phyloP scores from a whole-genome alignment of 2,113 vertebrate species.

The Solenodon paradoxus region DNA sequence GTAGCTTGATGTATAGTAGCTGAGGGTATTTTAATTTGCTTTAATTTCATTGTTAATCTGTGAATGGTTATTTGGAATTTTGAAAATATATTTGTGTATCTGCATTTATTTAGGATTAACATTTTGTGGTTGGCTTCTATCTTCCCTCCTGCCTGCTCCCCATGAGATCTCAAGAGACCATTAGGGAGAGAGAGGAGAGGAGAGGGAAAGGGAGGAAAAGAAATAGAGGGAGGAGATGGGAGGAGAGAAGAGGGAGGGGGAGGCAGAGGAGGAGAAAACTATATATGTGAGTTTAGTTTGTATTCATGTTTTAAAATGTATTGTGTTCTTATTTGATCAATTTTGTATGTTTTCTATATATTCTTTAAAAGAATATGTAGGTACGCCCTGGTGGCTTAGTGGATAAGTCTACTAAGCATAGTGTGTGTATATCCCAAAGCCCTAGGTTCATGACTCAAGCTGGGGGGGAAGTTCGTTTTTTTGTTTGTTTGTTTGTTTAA shows the following conservation, averaged over 20 bases:
- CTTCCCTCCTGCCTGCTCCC: background rate
- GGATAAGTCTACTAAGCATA: no score
- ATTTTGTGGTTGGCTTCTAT: background rate
- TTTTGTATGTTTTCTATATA: background rate
- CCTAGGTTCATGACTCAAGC: no score
- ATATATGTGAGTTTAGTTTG: background rate
- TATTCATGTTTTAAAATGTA: background rate
- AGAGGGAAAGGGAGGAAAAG: background rate
- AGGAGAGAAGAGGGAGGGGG: no score
- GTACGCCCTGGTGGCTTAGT: no score
- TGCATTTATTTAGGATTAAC: background rate
- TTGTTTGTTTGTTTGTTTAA: no score
- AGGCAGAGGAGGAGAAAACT: background rate
- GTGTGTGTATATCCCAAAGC: no score
- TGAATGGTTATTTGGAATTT: background rate
- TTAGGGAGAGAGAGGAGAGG: background rate
- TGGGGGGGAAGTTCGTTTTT: no score
- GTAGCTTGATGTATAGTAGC: background rate
- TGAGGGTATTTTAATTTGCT: background rate
- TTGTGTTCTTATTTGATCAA: background rate
- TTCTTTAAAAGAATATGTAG: background rate
- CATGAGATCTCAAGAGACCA: background rate
- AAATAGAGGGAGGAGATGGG: no score
- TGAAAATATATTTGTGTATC: background rate
- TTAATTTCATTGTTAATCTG: background rate